Conservation (phyloP, 2,113 vertebrate species). For the Cheilinus undulatus region DNA sequence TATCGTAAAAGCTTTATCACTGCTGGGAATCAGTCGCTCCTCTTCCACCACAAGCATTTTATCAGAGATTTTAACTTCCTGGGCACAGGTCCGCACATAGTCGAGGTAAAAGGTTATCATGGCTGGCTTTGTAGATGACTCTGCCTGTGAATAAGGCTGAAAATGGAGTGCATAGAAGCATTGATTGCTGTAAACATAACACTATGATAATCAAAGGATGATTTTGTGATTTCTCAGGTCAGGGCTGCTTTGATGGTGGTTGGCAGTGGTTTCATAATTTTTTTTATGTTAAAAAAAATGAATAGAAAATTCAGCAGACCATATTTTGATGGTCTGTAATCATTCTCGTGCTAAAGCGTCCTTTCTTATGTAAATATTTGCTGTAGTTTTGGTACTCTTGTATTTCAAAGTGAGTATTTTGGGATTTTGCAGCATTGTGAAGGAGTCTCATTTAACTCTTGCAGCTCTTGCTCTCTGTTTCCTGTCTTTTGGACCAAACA, state of each 20-base stretch:
- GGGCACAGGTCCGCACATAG: constrained; percentile 56
- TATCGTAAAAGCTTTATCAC: constrained; percentile 66
- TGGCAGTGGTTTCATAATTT: too few relatives aligned
- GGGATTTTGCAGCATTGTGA: too few relatives aligned
- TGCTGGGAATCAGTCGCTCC: constrained; percentile 56
- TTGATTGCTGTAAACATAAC: background rate
- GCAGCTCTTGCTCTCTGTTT: too few relatives aligned
- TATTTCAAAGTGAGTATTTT: too few relatives aligned
- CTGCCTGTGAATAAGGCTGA: background rate
- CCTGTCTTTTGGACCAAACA: too few relatives aligned
- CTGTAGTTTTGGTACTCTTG: too few relatives aligned
- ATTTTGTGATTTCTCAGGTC: background rate
- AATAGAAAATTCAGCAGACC: too few relatives aligned
- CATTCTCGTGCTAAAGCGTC: too few relatives aligned
- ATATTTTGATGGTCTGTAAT: too few relatives aligned
- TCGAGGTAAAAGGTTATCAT: constrained; percentile 46
- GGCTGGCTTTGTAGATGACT: constrained; percentile 3
- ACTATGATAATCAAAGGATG: background rate
- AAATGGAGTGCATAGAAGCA: background rate
- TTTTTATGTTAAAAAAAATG: too few relatives aligned
- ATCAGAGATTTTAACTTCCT: constrained; percentile 71
- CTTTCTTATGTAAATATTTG: too few relatives aligned
- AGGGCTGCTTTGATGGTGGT: background rate
- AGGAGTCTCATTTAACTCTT: too few relatives aligned
- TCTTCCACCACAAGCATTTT: constrained; percentile 49